Percentiles rank a stretch among this genome's conserved stretches.
Conservation (phyloP, 2,797 vertebrate species). For the Sebastes hopkinsi region DNA sequence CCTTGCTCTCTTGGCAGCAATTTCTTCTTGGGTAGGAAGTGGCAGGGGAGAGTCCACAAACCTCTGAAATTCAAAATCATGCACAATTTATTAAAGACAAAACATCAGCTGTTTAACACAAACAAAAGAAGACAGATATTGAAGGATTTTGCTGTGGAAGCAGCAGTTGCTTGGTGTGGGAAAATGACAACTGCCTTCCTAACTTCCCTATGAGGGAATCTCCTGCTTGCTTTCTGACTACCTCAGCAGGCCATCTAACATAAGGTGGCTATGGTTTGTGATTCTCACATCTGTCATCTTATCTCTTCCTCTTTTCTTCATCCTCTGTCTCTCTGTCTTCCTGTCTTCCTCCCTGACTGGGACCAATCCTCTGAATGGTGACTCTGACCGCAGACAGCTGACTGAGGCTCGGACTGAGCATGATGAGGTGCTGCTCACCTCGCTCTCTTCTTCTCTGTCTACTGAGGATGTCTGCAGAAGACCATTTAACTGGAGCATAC, state of each 20-base stretch:
- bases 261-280: slow-evolving; percentile 9
- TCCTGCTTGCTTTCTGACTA: slow-evolving; percentile 18
- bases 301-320: slow-evolving; percentile 34
- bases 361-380: slow-evolving; percentile 15
- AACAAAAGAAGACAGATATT: not conserved
- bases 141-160: not conserved
- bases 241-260: slow-evolving; percentile 16
- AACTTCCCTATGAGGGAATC: slow-evolving; percentile 9
- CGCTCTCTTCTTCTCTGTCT: slow-evolving; percentile 31
- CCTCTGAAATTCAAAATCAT: slow-evolving; percentile 65
- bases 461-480: slow-evolving; percentile 22
- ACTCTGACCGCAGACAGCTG: slow-evolving; percentile 19
- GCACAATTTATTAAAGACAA: not conserved
- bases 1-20: slow-evolving; percentile 74
- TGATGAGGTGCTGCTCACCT: slow-evolving; percentile 45
- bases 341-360: slow-evolving; percentile 36
- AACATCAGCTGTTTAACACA: not conserved
- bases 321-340: slow-evolving; percentile 24
- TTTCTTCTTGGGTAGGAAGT: slow-evolving; percentile 72
- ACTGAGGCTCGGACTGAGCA: slow-evolving; percentile 19
- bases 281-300: slow-evolving; percentile 49
- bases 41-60: slow-evolving; percentile 62
- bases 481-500: slow-evolving; percentile 5
- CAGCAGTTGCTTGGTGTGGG: slow-evolving; percentile 16
- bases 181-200: slow-evolving; percentile 3